Percentiles rank a stretch among this genome's conserved stretches.
Conservation (phyloP, 2,888 invertebrate genomes). For the Drosophila anomalata region DNA sequence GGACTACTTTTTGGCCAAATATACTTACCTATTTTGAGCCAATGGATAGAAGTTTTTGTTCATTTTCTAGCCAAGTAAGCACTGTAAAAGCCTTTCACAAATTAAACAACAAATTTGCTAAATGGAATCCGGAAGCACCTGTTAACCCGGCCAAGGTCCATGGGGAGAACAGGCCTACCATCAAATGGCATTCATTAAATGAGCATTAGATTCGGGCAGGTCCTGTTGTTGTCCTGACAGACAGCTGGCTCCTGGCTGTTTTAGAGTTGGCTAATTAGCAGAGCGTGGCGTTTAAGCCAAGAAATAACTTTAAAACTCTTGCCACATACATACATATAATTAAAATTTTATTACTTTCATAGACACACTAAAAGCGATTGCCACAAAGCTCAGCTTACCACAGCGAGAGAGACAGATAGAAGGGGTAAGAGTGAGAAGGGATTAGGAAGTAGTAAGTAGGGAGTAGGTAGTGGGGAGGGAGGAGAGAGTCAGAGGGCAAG, state of each 20-base stretch:
- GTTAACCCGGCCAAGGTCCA: slow-evolving; percentile 26
- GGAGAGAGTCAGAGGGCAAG: slow-evolving; percentile 2
- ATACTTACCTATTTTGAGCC: not conserved
- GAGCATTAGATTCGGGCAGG: slow-evolving; percentile 19
- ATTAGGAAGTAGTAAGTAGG: too few species aligned
- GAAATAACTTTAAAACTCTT: slow-evolving; percentile 3
- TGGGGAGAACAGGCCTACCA: slow-evolving; percentile 27
- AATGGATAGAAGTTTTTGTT: not conserved
- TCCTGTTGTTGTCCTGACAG: slow-evolving; percentile 23
- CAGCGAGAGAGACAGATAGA: slow-evolving; percentile 25
- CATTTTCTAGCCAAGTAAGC: not conserved
- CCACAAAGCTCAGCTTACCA: slow-evolving; percentile 74
- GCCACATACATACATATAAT: slow-evolving; percentile 24
- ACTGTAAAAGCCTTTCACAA: not conserved
- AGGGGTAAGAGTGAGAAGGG: not conserved
- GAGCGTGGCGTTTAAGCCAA: slow-evolving; percentile 10
- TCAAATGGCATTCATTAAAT: slow-evolving; percentile 54
- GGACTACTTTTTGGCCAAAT: too few species aligned
- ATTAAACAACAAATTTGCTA: slow-evolving; percentile 19
- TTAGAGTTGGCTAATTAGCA: slow-evolving; percentile 66
- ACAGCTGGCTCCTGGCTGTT: slow-evolving; percentile 12
- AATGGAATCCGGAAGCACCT: slow-evolving; percentile 32
- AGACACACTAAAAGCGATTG: slow-evolving; percentile 50
- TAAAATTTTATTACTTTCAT: slow-evolving; percentile 44
- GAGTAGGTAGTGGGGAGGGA: not conserved